Evolutionary conservation across 2,888 invertebrate genomes (phyloP), one percentile per base, ranked within the genome.

Genomic region (Leucoma salicis): DNA sequence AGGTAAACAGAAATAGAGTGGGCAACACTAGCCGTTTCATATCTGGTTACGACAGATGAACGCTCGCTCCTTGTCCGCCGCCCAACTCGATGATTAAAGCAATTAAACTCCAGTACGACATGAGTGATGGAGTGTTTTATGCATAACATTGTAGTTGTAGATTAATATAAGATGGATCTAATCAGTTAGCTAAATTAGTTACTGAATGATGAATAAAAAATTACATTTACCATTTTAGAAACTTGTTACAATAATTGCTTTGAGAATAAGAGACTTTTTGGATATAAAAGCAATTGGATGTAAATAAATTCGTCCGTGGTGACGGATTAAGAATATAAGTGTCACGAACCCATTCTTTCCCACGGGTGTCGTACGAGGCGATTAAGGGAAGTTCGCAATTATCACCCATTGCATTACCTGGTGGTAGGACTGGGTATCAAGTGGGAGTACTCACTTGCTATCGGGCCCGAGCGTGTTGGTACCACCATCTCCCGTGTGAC

Each of bases 61-160:
- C 66, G 63, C 59, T 58, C 60, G 60, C 60, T 53, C 56, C 59
- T 49, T 66, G 63, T 60, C 60, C 57, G 54, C 64, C 56, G 49
- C 50, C 49, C 50, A 54, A 53, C 55, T 60, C 47, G 60, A 58
- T 69, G 66, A 74, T 73, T 69, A 66, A 73, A 75, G 69, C 72
- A 71, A 77, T 75, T 74, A 72, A 69, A 69, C 66, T 62, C 63
- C 52, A 69, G 65, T 62, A 63, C 50, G 63, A 59, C 63, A 48
- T 63, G 69, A 73, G 57, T 69, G 69, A 72, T 74, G 63, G 65
- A 69, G 63, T 70, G 63, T 63, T 63, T 49, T 56, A 43, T 59
- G 35, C 62, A 58, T 57, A 55, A 52, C 34, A 60, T 63, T 63
- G 60, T 53, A 36, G 27, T 18, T 24, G 25, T 40, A 36, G 39